Base-by-base conservation (phyloP, 2,113 vertebrate genomes). In the Vombatus ursinus region DNA sequence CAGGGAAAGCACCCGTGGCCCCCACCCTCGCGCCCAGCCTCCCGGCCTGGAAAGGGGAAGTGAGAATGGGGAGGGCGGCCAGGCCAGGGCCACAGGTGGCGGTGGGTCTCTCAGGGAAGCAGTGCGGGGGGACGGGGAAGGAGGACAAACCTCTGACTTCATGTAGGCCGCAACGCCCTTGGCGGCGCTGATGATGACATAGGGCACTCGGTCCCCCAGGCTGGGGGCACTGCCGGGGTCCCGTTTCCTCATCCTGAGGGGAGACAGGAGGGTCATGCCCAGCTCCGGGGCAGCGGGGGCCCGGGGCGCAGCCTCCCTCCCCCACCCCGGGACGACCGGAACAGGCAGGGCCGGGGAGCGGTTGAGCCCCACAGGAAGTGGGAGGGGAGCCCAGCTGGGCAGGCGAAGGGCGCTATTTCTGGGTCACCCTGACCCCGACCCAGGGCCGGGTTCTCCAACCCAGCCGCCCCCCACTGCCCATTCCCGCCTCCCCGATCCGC, bases 131-230 rank as follows among this genome's bases (percentile, higher is more conserved):
- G n/a, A n/a, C n/a, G n/a, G n/a, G 57, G 91, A 53, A 94, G 96
- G 96, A 97, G 95, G 95, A 95, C 98, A 96, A 92, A 99, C 99
- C 99, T 99, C 99, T 12, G 99, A 99, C 98, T 99, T 99, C 99
- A 99, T 99, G 97, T 99, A 99, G 0, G 99, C 99, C 0, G 99
- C 99, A 16, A 98, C 99, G 93, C 99, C 99, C 97, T 99, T 99
- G 10, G 99, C 97, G 1, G 99, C 99, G 0, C 99, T 98, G 90
- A 99, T 99, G 97, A 99, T 99, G 97, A 99, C 99, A 0, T 99
- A 99, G 0, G 99, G 99, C 22, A 99, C 99, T 90, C 99, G 10
- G 98, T 99, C 99, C 12, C 99, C 99, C 96, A 99, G 98, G 97
- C 99, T 99, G 28, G 99, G 99, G 12, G 99, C 99, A 0, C 99